A percentile compares a stretch with the other conserved stretches of the same genome.
phyloP scores from a whole-genome alignment of 2,113 vertebrate genomes.

The Cathartes aura region DNA sequence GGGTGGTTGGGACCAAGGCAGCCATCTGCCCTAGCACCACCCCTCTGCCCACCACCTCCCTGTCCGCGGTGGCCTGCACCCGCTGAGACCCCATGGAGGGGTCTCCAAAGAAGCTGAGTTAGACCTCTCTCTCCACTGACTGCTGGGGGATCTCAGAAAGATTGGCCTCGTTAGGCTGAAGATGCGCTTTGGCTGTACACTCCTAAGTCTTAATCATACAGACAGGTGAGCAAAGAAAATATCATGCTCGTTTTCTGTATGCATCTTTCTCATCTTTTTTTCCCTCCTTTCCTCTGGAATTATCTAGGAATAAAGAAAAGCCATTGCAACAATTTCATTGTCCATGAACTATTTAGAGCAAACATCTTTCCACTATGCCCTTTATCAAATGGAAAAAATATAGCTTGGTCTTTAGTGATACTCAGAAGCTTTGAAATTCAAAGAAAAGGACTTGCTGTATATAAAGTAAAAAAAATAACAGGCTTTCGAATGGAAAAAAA shows the following conservation, averaged over 20 bases:
- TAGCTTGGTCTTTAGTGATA: not conserved
- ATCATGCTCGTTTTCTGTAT: not conserved
- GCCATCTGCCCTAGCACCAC: not conserved
- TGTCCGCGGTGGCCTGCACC: accelerated
- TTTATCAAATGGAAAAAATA: not conserved
- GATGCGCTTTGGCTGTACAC: not conserved
- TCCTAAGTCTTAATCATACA: not conserved
- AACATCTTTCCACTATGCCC: not conserved
- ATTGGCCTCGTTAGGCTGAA: not conserved
- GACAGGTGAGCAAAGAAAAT: not conserved
- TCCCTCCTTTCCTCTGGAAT: not conserved
- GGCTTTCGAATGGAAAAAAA: not conserved
- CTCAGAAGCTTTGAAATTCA: not conserved
- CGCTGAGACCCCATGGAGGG: not conserved
- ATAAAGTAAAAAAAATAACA: not conserved
- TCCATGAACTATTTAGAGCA: not conserved
- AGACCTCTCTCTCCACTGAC: not conserved
- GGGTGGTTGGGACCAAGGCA: not conserved
- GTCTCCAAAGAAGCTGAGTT: not conserved
- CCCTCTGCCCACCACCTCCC: not conserved
- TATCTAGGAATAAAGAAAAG: not conserved
- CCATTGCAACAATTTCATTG: not conserved
- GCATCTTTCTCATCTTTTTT: not conserved
- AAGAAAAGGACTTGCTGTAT: not conserved
- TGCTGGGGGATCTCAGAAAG: not conserved